phyloP scores from a whole-genome alignment of 2,113 vertebrate genomes.

The Alosa alosa region DNA sequence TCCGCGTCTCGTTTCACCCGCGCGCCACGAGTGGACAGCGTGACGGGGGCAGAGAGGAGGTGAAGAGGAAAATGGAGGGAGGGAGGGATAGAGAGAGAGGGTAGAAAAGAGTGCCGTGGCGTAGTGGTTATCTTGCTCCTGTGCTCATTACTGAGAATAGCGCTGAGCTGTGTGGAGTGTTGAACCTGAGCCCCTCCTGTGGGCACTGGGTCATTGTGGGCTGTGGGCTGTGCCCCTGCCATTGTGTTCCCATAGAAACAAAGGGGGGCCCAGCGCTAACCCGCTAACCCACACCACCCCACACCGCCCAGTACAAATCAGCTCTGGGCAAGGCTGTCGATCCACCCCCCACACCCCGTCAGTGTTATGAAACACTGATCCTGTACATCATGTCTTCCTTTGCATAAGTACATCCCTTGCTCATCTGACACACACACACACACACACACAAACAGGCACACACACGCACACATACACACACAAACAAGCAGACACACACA shows the following conservation, averaged over 20 bases:
- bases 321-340: constrained; percentile 15
- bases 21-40: neutral
- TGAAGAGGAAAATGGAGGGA: neutral
- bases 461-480: neutral
- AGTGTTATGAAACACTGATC: constrained; percentile 40
- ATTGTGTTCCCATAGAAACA: constrained; percentile 50
- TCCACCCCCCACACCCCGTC: neutral
- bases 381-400: neutral
- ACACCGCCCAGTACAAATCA: neutral
- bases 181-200: neutral
- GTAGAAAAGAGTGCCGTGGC: constrained; percentile 28
- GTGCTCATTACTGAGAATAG: constrained; percentile 36
- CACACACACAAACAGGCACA: too few relatives aligned
- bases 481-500: neutral
- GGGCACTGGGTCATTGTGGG: constrained; percentile 36
- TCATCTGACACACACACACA: neutral
- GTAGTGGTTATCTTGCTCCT: neutral
- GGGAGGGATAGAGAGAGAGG: constrained; percentile 21
- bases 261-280: constrained; percentile 43
- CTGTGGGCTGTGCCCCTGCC: constrained; percentile 24
- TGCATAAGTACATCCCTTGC: neutral
- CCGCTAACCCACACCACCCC: constrained; percentile 11
- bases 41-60: neutral
- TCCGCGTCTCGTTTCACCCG: neutral
- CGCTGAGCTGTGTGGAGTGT: constrained; percentile 13